phyloP scores from a whole-genome alignment of 2,797 vertebrate species.

The Nothura maculosa region DNA sequence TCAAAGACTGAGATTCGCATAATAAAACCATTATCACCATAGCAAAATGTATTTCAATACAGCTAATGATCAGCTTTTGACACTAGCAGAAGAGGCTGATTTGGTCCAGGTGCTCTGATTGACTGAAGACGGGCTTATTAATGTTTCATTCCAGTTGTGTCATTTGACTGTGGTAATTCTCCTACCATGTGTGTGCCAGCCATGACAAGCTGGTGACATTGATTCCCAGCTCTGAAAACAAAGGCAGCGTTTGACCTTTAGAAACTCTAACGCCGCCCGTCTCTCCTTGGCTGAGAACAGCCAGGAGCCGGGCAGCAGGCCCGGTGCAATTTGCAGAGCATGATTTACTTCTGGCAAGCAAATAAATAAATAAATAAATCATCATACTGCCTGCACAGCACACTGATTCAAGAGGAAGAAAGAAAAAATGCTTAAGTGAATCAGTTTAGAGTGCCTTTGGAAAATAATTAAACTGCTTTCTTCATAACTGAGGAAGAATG shows the following conservation, averaged over 20 bases:
- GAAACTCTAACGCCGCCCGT: background rate
- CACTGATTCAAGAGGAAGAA: background rate
- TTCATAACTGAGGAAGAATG: background rate
- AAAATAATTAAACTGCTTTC: background rate
- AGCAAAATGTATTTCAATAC: background rate
- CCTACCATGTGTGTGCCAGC: constrained; percentile 11
- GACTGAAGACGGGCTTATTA: constrained; percentile 19
- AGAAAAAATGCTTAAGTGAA: background rate
- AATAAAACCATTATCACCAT: background rate
- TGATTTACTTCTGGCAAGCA: background rate
- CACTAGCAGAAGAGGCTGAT: background rate
- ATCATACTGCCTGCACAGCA: background rate
- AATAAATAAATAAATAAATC: background rate
- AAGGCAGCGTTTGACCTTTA: constrained; percentile 57
- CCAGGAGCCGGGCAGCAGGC: background rate
- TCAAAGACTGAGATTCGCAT: background rate
- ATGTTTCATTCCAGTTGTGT: constrained; percentile 14
- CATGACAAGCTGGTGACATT: constrained; percentile 31
- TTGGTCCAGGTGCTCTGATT: background rate
- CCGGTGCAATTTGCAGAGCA: background rate
- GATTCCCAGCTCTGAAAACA: constrained; percentile 9
- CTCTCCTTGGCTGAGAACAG: background rate
- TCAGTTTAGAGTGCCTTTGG: background rate
- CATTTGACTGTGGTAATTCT: constrained; percentile 19
- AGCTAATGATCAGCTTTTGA: background rate